Base-by-base conservation (phyloP, 2,113 vertebrate species). In the Zosterops hypoxanthus region DNA sequence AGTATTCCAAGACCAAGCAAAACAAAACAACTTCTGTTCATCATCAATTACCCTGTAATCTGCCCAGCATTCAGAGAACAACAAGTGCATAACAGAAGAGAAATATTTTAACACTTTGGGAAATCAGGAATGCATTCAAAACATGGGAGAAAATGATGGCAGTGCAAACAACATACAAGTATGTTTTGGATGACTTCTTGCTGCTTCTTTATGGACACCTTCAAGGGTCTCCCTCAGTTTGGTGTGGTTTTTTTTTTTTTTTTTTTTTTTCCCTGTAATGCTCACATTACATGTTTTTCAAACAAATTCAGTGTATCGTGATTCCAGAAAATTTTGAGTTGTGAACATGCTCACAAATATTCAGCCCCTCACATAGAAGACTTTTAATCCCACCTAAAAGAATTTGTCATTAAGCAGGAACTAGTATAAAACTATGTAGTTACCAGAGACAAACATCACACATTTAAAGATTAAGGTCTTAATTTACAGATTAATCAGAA, bases 251-350 rank as follows among this genome's bases (percentile, higher is more conserved):
- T 34, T 36, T 36, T 36, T 36, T 36, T 36, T 36, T 9, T 39
- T n/a, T n/a, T 6, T 36, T 60, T 36, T 26, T 28, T 28, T 21
- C 4, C 5, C 19, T 59, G 22, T 57, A 82, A 44, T 64, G 39
- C 10, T 95, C 28, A 34, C 33, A 33, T 88, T 94, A 70, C 7
- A 6, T 78, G 10, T 66, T 88, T 85, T 78, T 80, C 29, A 34
- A 76, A 49, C 59, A 93, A 95, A 66, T 86, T 90, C 36, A 81
- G 14, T 34, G 6, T 93, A 59, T 36, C 95, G 11, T 63, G 14
- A 22, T 80, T 96, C 87, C 82, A 94, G 88, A 93, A 96, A 94
- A 88, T 90, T 94, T 52, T 82, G 80, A 91, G 39, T 94, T 61
- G 66, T 52, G 17, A 78, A 84, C 55, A 42, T 33, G 11, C 34